Evolutionary conservation across 2,113 vertebrate genomes (phyloP).

Genomic region (Chlamydotis undulata): DNA sequence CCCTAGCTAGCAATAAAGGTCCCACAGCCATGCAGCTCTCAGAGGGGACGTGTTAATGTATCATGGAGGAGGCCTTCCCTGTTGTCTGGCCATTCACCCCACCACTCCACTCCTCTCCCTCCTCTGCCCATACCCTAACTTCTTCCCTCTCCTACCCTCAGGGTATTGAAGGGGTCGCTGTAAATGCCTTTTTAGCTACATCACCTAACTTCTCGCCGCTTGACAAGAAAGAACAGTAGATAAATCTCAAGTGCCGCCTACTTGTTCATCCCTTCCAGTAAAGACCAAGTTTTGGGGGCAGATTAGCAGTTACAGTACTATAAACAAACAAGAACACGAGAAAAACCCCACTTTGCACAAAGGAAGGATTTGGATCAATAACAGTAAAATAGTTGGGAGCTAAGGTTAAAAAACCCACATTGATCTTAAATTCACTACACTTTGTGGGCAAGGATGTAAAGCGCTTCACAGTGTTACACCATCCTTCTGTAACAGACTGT

Average conservation of each 20-base stretch:
- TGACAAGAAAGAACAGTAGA: not conserved
- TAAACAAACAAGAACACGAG: not conserved
- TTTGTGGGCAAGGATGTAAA: not conserved
- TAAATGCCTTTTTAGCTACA: not conserved
- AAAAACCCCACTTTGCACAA: not conserved
- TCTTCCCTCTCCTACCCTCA: not conserved
- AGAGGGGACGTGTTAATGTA: not conserved
- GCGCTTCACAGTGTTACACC: not conserved
- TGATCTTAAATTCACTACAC: not conserved
- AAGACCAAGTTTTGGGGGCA: not conserved
- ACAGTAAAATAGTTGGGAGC: not conserved
- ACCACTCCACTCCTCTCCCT: not conserved
- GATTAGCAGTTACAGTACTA: not conserved
- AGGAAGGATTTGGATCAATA: not conserved
- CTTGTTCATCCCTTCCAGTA: not conserved
- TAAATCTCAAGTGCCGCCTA: not conserved
- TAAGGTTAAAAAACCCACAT: not conserved
- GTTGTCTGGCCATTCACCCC: not conserved
- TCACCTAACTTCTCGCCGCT: not conserved
- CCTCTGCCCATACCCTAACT: not conserved
- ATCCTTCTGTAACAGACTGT: not conserved
- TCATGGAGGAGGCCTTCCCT: not conserved
- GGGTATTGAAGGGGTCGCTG: not conserved
- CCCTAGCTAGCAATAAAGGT: not conserved
- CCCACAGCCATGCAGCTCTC: not conserved